Evolutionary conservation across 1,140 invertebrate genomes (phyloP), one percentile per base, ranked within the genome.

Genomic region (Leptinotarsa texana): DNA sequence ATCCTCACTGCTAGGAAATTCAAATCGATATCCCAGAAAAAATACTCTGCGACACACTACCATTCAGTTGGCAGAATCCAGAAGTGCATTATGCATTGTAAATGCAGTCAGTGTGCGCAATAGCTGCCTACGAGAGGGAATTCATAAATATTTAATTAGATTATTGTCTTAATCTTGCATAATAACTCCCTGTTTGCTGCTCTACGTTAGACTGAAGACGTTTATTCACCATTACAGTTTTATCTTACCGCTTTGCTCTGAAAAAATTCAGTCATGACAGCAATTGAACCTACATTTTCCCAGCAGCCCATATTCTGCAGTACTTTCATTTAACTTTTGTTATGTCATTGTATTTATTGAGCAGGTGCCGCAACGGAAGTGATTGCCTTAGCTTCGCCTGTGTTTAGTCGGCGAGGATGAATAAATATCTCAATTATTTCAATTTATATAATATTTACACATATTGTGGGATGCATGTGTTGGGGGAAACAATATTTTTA

Each of bases 111-210:
- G 51, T 57, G 51, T 22, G 65, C 27, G 24, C 18, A 27, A 67
- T 67, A 33, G 27, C 27, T 67, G 65, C 24, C 65, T 67, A 27
- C 24, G 18, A 51, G 67, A 57, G 27, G 1, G 69, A 70, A 70
- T 70, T 57, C 48, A 70, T 70, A 70, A 47, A 70, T 70, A 70
- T 70, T 70, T 49, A 70, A 70, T 70, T 70, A 70, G 69, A 70
- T 70, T 70, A 70, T 70, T 70, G 69, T 70, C 69, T 22, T 49
- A n/a, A 22, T 67, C 51, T 57, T 57, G 51, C 51, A 57, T 67
- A 67, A 67, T 67, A 67, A 67, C 65, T 57, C 51, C 17, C 8
- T 3, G 33, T 42, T 42, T 42, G 33, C 33, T 11, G 33, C 33
- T 42, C 51, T 57, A 57, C 51, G 13, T 57, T 57, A 3, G 17